Percentiles rank a stretch among this genome's conserved stretches.
Evolutionary conservation across 1,140 invertebrate genomes (phyloP).

Genomic region (Prorops nasuta): DNA sequence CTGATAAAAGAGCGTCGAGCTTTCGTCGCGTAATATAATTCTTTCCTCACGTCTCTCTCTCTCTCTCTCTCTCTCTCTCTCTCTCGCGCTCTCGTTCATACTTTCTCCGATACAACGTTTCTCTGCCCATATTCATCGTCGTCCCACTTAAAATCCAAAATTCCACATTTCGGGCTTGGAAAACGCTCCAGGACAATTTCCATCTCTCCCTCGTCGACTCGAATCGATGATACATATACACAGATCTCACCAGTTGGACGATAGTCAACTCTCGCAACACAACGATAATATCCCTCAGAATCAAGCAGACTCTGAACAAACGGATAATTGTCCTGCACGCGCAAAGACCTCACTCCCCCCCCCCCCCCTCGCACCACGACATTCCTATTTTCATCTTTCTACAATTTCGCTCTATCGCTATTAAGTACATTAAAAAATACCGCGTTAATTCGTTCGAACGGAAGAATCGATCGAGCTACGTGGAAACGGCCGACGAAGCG

Average conservation of each 20-base stretch:
- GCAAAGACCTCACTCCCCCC: no score
- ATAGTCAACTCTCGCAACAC: no score
- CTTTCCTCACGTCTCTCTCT: conserved; percentile 8
- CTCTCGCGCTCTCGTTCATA: conserved; percentile 1
- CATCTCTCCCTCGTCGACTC: background rate
- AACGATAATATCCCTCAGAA: no score
- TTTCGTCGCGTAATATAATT: conserved; percentile 4
- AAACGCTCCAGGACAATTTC: background rate
- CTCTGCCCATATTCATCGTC: no score
- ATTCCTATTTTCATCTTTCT: no score
- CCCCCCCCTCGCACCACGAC: no score
- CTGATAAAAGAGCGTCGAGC: conserved; percentile 38
- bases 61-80: background rate
- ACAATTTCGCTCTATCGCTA: conserved; percentile 27
- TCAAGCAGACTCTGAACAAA: no score
- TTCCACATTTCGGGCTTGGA: no score
- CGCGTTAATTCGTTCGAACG: conserved; percentile 37
- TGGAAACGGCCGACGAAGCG: no score
- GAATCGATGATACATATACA: conserved; percentile 7
- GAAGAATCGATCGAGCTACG: conserved; percentile 22
- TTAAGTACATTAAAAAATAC: conserved; percentile 55
- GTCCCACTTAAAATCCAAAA: no score
- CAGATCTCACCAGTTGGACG: conserved; percentile 24
- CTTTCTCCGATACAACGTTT: no score
- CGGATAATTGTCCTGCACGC: no score